Conservation (phyloP, 2,888 invertebrate genomes). For the Pardosa pseudoannulata region DNA sequence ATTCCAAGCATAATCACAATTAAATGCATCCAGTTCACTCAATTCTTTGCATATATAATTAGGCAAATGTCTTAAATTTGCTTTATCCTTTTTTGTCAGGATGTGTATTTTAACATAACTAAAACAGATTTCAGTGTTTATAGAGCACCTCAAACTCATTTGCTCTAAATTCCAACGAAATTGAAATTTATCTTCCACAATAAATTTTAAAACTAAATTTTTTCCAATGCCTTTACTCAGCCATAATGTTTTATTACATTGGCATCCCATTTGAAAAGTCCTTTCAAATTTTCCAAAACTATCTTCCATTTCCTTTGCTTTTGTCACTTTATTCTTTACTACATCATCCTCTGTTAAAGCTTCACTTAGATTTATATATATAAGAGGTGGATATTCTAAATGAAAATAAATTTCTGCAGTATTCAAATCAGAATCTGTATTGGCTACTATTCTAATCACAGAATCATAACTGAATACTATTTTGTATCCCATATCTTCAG, state of each 20-base stretch:
- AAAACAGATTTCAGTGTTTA: conserved; percentile 53
- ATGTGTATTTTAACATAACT: conserved; percentile 18
- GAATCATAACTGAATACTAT: conserved; percentile 46
- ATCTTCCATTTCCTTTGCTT: conserved; percentile 36
- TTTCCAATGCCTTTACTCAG: conserved; percentile 36
- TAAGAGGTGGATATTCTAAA: conserved; percentile 56
- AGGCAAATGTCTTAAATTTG: conserved; percentile 30
- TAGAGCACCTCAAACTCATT: conserved; percentile 29
- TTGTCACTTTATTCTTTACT: neutral
- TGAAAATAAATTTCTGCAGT: conserved; percentile 44
- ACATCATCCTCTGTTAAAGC: neutral
- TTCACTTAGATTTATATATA: conserved; percentile 13
- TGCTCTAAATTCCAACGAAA: conserved; percentile 43
- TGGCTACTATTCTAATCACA: conserved; percentile 40
- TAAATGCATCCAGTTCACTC: conserved; percentile 27
- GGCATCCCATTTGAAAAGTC: conserved; percentile 45
- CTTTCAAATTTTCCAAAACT: conserved; percentile 47
- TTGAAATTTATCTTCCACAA: conserved; percentile 58
- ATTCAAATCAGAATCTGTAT: conserved; percentile 19
- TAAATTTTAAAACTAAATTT: conserved; percentile 46
- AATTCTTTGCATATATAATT: neutral
- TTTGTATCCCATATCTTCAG: conserved; percentile 40
- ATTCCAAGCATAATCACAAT: conserved; percentile 68
- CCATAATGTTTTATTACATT: conserved; percentile 48
- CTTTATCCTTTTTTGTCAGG: neutral